A percentile compares a stretch with the other conserved stretches of the same genome.
Evolutionary conservation across 1,140 invertebrate species (phyloP).

Genomic region (Harlomillsia oculata): DNA sequence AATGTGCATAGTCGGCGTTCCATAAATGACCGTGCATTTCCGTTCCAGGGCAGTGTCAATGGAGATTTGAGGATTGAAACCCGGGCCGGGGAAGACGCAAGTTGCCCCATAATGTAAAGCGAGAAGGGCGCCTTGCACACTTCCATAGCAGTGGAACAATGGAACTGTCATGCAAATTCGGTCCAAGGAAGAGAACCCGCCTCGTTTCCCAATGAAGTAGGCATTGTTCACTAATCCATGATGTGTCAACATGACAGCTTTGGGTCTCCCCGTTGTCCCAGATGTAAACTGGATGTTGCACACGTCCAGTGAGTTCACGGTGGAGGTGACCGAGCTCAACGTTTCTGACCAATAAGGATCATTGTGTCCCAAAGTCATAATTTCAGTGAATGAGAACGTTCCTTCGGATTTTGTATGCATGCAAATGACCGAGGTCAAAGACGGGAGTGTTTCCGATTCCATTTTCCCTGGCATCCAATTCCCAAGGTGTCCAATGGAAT

Average conservation of each 20-base stretch:
- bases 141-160: conserved; percentile 84
- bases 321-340: conserved; percentile 34
- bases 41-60: conserved; percentile 53
- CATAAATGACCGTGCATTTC: conserved; percentile 72
- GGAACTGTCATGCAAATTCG: conserved; percentile 69
- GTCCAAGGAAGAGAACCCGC: conserved; percentile 10
- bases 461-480: conserved; percentile 16
- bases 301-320: conserved; percentile 26
- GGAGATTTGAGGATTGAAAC: conserved; percentile 57
- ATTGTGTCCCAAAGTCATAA: neutral
- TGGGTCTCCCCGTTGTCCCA: conserved; percentile 65
- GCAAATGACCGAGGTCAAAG: conserved; percentile 17
- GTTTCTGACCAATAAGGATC: neutral
- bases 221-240: conserved; percentile 76
- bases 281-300: conserved; percentile 29
- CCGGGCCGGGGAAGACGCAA: conserved; percentile 55
- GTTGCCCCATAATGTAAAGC: conserved; percentile 49
- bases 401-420: neutral
- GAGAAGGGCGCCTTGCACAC: conserved; percentile 55
- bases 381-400: neutral
- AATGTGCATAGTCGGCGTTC: conserved; percentile 95
- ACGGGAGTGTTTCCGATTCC: neutral
- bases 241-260: conserved; percentile 74
- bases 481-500: conserved; percentile 37
- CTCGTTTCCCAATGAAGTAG: conserved; percentile 32